Evolutionary conservation across 2,888 invertebrate genomes (phyloP).

Genomic region (Sminthurinus aureus): DNA sequence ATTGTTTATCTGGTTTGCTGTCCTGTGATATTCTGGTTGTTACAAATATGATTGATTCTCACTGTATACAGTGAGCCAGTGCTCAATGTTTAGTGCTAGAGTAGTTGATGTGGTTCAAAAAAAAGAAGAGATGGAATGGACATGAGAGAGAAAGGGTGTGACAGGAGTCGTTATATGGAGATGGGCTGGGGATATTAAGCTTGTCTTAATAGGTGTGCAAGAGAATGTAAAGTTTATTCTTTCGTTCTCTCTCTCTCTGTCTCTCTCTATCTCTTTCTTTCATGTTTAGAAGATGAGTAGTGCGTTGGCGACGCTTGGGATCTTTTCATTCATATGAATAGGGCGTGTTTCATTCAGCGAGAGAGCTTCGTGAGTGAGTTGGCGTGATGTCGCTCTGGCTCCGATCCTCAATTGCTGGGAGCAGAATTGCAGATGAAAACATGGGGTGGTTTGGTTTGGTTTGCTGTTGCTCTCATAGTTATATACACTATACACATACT

Average conservation of each 20-base stretch:
- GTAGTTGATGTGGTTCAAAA: constrained; percentile 5
- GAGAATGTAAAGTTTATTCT: constrained; percentile 26
- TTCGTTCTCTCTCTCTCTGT: not conserved
- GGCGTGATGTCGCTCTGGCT: constrained; percentile 51
- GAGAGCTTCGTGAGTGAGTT: constrained; percentile 47
- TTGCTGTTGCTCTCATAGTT: no score
- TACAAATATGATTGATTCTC: no score
- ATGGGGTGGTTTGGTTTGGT: constrained; percentile 4
- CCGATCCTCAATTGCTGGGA: constrained; percentile 32
- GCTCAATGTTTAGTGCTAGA: not conserved
- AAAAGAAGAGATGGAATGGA: constrained; percentile 27
- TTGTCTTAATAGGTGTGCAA: constrained; percentile 32
- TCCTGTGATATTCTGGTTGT: no score
- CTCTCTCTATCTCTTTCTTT: not conserved
- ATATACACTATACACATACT: no score
- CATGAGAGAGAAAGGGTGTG: constrained; percentile 45
- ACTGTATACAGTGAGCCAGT: no score
- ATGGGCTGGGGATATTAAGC: constrained; percentile 41
- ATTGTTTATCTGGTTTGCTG: no score
- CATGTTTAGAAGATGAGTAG: no score
- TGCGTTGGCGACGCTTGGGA: no score
- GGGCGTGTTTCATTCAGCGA: constrained; percentile 54
- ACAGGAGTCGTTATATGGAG: constrained; percentile 48
- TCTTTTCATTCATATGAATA: constrained; percentile 54
- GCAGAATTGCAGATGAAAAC: constrained; percentile 26